Evolutionary conservation across 2,113 vertebrate species (phyloP), one percentile per base, ranked within the genome.

Genomic region (Cottus gobio): DNA sequence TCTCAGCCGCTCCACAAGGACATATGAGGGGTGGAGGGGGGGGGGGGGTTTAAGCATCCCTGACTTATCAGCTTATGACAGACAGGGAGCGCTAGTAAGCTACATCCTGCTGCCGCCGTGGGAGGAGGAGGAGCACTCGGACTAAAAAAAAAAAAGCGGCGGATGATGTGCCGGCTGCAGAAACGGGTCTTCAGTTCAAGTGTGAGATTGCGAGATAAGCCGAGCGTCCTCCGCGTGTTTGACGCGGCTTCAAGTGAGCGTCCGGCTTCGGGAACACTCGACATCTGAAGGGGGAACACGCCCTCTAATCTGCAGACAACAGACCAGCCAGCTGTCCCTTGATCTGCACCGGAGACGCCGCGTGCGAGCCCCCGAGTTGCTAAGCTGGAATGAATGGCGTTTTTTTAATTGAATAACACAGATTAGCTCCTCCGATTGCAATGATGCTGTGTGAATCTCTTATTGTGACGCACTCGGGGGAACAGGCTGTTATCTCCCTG

Each of bases 351-450:
- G 69, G 36, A 82, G 65, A 70, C 75, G 77, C 44, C 20, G 61
- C 70, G 61, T 72, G 34, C 42, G 62, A 81, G 75, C 69, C 84
- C 72, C 44, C 34, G 12, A 85, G 81, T 90, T 78, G 31, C 80
- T 83, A 69, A 85, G 56, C 76, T 72, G 78, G 58, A 44, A 44
- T 80, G 81, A 87, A 85, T 82, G 83, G 54, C 78, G 57, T 80
- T 91, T 89, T 89, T 85, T 34, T 71, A 87, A 90, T 83, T 85
- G 76, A 87, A 82, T 90, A 83, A 76, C 63, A 71, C 78, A 87
- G 89, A 89, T 92, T 88, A 88, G 75, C 77, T 39, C 20, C 76
- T 81, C 26, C 64, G 80, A 91, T 88, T 88, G 78, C 3, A 26
- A 52, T 2, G 39, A 69, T 57, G 71, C 46, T 84, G 63, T 15